Conservation (phyloP, 1,140 invertebrate genomes). For the Tetramorium parvispinum region DNA sequence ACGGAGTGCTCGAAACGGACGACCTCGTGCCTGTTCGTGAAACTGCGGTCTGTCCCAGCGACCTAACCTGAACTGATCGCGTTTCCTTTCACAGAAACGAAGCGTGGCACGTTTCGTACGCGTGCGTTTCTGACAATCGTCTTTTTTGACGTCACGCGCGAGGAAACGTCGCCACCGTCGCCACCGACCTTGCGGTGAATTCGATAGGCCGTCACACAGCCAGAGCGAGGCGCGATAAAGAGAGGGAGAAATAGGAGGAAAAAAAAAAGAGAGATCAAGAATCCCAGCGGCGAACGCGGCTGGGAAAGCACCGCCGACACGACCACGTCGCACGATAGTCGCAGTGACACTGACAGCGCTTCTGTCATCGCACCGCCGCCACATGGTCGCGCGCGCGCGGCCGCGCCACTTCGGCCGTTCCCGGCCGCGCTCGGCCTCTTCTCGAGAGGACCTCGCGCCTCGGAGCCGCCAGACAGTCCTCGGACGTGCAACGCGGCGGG, state of each 20-base stretch:
- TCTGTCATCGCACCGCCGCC: slow-evolving; percentile 76
- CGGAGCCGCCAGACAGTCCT: slow-evolving; percentile 41
- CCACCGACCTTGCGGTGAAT: slow-evolving; percentile 63
- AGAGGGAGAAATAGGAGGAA: slow-evolving; percentile 53
- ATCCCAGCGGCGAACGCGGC: slow-evolving; percentile 20
- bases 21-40: slow-evolving; percentile 62
- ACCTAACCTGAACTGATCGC: slow-evolving; percentile 52
- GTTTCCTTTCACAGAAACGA: slow-evolving; percentile 63
- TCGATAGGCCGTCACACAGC: slow-evolving; percentile 14
- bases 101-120: slow-evolving; percentile 30
- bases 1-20: background rate
- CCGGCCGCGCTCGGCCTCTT: slow-evolving; percentile 58
- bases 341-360: slow-evolving; percentile 83
- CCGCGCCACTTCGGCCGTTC: slow-evolving; percentile 56
- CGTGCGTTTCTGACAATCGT: slow-evolving; percentile 55
- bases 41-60: slow-evolving; percentile 31
- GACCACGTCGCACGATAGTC: slow-evolving; percentile 73
- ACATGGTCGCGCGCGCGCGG: slow-evolving; percentile 72
- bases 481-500: slow-evolving; percentile 13
- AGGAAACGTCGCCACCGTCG: slow-evolving; percentile 46
- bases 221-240: slow-evolving; percentile 45
- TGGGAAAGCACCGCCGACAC: slow-evolving; percentile 1
- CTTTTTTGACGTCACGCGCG: slow-evolving; percentile 43
- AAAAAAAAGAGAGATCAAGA: slow-evolving; percentile 38
- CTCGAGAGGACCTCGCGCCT: slow-evolving; percentile 58